Percentiles rank a stretch among this genome's conserved stretches.
Evolutionary conservation across 2,888 invertebrate species (phyloP).

Genomic region (Pammene aurita): DNA sequence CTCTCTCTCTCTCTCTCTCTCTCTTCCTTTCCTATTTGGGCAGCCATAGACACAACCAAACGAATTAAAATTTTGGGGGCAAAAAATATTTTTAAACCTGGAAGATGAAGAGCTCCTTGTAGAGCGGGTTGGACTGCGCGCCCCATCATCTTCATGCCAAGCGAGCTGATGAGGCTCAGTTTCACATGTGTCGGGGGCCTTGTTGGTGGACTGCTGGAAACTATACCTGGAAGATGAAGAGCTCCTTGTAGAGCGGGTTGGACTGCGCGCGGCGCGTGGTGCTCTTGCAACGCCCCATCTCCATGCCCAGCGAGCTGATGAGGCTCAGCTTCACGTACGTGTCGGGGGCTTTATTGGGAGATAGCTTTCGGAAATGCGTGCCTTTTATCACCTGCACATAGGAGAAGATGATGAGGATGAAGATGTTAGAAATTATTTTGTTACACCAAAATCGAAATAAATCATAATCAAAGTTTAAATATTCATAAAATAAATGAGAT

Average conservation of each 20-base stretch:
- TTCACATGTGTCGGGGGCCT: slow-evolving; percentile 96
- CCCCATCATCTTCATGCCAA: slow-evolving; percentile 96
- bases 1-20: too few relatives aligned
- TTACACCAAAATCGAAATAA: too few relatives aligned
- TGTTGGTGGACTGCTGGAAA: slow-evolving; percentile 85
- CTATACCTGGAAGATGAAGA: slow-evolving; percentile 95
- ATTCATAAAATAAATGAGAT: too few relatives aligned
- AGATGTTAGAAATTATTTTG: too few relatives aligned
- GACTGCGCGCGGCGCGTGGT: slow-evolving; percentile 96
- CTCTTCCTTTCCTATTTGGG: too few relatives aligned
- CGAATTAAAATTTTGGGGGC: neutral
- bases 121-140: slow-evolving; percentile 97
- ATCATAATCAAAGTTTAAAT: too few relatives aligned
- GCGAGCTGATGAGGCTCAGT: slow-evolving; percentile 94
- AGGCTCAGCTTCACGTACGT: slow-evolving; percentile 96
- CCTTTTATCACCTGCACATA: slow-evolving; percentile 83
- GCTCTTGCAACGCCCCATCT: slow-evolving; percentile 96
- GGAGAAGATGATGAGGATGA: neutral
- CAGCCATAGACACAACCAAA: too few relatives aligned
- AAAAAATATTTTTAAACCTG: too few relatives aligned
- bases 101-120: slow-evolving; percentile 95
- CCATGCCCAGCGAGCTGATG: slow-evolving; percentile 96
- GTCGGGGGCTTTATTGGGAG: slow-evolving; percentile 92
- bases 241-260: slow-evolving; percentile 97
- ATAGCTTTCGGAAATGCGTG: slow-evolving; percentile 88